phyloP scores from a whole-genome alignment of 2,888 invertebrate species.

The Lysandra bellargus region DNA sequence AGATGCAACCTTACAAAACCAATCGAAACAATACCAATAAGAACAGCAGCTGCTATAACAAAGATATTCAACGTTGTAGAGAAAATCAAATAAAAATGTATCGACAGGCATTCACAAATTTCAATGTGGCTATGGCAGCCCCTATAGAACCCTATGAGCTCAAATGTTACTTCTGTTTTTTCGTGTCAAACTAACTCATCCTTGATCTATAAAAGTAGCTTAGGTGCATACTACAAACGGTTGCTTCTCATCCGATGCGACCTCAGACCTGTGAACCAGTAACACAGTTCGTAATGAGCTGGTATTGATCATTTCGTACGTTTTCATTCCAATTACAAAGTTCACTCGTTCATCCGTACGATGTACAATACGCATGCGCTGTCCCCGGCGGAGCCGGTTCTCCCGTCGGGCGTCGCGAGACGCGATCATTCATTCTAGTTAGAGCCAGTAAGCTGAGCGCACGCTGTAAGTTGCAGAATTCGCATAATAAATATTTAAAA shows the following conservation, averaged over 20 bases:
- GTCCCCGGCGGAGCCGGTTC: slow-evolving; percentile 40
- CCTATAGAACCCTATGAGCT: not conserved
- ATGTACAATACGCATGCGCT: slow-evolving; percentile 49
- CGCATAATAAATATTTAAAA: slow-evolving; percentile 48
- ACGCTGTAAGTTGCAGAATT: slow-evolving; percentile 44
- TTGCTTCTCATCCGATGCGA: slow-evolving; percentile 3
- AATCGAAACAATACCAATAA: no score
- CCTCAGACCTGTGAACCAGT: slow-evolving; percentile 7
- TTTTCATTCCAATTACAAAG: slow-evolving; percentile 36
- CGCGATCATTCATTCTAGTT: slow-evolving; percentile 57
- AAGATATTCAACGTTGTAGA: no score
- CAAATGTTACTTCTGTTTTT: not conserved
- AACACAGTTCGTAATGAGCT: slow-evolving; percentile 8
- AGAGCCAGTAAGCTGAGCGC: slow-evolving; percentile 51
- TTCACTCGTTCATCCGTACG: slow-evolving; percentile 52
- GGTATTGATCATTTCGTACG: slow-evolving; percentile 41
- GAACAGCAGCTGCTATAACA: no score
- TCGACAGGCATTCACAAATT: not conserved
- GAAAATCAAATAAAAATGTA: no score
- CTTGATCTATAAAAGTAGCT: not conserved
- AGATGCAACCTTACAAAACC: no score
- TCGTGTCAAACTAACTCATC: not conserved
- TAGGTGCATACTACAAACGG: not conserved
- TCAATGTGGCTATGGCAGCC: not conserved
- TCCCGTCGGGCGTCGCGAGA: slow-evolving; percentile 36